These are phyloP conservation scores for Drosophila koepferae DNA, from an alignment of 2,888 invertebrate genomes.

Conservation along the genomic window DNA sequence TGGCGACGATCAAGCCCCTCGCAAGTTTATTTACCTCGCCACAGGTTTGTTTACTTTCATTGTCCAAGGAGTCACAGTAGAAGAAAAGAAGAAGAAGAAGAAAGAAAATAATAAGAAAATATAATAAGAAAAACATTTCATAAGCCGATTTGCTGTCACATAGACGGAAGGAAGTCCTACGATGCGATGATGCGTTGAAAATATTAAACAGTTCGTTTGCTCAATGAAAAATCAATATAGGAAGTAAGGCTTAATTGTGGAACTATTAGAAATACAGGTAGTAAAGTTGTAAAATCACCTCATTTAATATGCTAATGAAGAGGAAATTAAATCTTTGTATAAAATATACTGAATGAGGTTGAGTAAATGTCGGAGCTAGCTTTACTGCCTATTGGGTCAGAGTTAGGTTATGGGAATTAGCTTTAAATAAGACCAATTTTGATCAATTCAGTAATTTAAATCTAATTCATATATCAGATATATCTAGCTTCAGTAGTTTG, in stretches of 20 bases:
- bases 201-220: slow-evolving; percentile 46
- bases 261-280: slow-evolving; percentile 19
- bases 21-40: slow-evolving; percentile 71
- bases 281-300: slow-evolving; percentile 42
- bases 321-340: not conserved
- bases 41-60: slow-evolving; percentile 55
- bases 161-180: slow-evolving; percentile 68
- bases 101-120: slow-evolving; percentile 1
- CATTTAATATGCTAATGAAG: slow-evolving; percentile 57
- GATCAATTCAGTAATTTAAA: too few species aligned
- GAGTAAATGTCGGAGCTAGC: not conserved
- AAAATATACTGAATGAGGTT: not conserved
- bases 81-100: slow-evolving; percentile 12
- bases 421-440: too few species aligned
- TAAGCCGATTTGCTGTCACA: slow-evolving; percentile 64
- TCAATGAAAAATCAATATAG: slow-evolving; percentile 23
- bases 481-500: too few species aligned
- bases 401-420: too few species aligned
- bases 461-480: too few species aligned
- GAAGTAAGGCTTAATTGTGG: slow-evolving; percentile 52
- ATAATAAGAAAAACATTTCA: slow-evolving; percentile 43
- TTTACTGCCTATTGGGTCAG: not conserved
- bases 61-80: slow-evolving; percentile 16
- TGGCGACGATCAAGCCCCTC: slow-evolving; percentile 59
- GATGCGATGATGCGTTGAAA: slow-evolving; percentile 64